Percentiles rank a stretch among this genome's conserved stretches.
phyloP scores from a whole-genome alignment of 2,888 invertebrate species.

The Spodoptera littoralis region DNA sequence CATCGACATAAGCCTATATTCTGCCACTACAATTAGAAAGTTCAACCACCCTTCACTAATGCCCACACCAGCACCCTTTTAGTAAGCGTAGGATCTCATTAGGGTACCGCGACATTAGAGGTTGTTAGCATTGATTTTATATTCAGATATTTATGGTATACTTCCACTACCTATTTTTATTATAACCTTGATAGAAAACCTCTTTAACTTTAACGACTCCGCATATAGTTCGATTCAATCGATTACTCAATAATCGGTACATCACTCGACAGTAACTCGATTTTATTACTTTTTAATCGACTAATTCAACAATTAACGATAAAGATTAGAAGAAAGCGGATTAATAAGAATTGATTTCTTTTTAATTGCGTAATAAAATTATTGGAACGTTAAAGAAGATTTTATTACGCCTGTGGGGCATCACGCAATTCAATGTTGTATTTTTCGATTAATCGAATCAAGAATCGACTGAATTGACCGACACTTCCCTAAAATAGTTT shows the following conservation, averaged over 20 bases:
- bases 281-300: conserved; percentile 27
- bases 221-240: conserved; percentile 7
- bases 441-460: conserved; percentile 11
- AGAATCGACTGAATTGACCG: conserved; percentile 14
- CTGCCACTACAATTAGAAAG: conserved; percentile 41
- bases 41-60: conserved; percentile 60
- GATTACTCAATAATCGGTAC: conserved; percentile 20
- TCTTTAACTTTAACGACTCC: conserved; percentile 4
- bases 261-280: conserved; percentile 5
- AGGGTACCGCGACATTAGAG: conserved; percentile 17
- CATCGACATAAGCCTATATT: conserved; percentile 16
- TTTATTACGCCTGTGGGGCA: not conserved
- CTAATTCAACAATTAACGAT: conserved; percentile 20
- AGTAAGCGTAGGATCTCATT: conserved; percentile 24
- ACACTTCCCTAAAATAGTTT: conserved; percentile 1
- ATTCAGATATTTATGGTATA: conserved; percentile 3
- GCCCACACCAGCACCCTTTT: conserved; percentile 50
- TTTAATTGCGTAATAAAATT: conserved; percentile 30
- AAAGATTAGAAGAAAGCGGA: conserved; percentile 5
- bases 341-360: conserved; percentile 8
- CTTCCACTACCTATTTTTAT: conserved; percentile 7
- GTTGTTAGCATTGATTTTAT: conserved; percentile 24
- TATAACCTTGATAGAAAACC: not conserved
- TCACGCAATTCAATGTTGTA: not conserved
- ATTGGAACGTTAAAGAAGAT: conserved; percentile 1